phyloP scores from a whole-genome alignment of 2,888 invertebrate species.

The Polietes domitor region DNA sequence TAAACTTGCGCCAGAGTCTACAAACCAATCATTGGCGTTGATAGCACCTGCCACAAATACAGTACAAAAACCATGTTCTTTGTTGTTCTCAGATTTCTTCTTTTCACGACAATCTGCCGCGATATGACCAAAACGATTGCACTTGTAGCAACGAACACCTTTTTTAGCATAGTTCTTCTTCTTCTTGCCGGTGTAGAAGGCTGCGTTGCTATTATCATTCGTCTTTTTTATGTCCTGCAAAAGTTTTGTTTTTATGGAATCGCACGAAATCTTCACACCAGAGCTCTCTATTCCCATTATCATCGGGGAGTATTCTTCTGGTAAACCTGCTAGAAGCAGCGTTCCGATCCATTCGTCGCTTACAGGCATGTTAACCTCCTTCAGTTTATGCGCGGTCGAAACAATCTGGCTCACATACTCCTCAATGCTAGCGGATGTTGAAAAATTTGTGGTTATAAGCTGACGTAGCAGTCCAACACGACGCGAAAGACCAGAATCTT shows the following conservation, averaged over 20 bases:
- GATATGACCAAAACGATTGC: conserved; percentile 1
- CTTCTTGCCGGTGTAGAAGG: not conserved
- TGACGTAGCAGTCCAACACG: conserved; percentile 18
- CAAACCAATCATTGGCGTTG: too few relatives aligned
- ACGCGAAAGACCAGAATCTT: conserved; percentile 46
- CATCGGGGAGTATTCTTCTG: not conserved
- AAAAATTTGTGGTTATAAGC: conserved; percentile 18
- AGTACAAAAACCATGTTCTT: conserved; percentile 39
- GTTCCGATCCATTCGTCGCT: not conserved
- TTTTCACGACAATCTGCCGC: not conserved
- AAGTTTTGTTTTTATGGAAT: conserved; percentile 42
- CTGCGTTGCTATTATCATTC: not conserved
- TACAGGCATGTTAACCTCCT: not conserved
- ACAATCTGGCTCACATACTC: conserved; percentile 43
- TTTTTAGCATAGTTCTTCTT: not conserved
- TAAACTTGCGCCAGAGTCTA: conserved; percentile 47
- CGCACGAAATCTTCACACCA: conserved; percentile 33
- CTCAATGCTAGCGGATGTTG: conserved; percentile 8
- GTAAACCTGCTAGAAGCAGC: not conserved
- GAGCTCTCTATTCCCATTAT: conserved; percentile 6
- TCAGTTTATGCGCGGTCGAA: conserved; percentile 31
- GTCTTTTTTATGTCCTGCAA: not conserved
- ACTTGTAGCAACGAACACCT: conserved; percentile 26
- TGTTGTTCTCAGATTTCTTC: not conserved
- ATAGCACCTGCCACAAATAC: too few relatives aligned